Base-by-base conservation (phyloP, 1,140 invertebrate species). In the Eciton burchellii region DNA sequence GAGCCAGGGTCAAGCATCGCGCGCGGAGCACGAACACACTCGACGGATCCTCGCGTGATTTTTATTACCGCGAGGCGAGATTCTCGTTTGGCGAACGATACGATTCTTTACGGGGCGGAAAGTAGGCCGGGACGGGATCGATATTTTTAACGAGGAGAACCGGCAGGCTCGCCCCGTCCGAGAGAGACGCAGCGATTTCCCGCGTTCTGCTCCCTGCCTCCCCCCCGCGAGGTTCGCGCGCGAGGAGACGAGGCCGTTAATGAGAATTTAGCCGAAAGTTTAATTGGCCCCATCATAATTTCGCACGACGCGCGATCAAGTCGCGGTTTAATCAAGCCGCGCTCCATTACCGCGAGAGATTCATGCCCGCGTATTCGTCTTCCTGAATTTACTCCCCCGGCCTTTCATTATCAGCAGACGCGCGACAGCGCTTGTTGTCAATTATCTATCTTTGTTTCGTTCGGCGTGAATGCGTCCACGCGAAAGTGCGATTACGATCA, bases 241-340 rank as follows among this genome's bases (percentile, higher is more conserved):
- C 56, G 35, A 2, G 35, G 35, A 2, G 35, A 6, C 35, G 35
- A 35, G 21, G 81, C 60, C 19, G 29, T 47, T 82, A 82, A 82
- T 82, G 81, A 82, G 81, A 82, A 82, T 82, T 66, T 82, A 76
- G 60, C 72, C 71, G 60, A 82, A 82, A 82, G 81, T 82, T 82
- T 82, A 82, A 82, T 82, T 82, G 81, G 81, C 72, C 65, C 81
- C 76, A 82, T 82, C 81, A 82, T 82, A 82, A 82, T 82, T 82
- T 47, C 54, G 72, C 66, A 77, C 47, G 81, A 62, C 60, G 60
- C 24, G 21, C 81, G 71, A 82, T 82, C 81, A 76, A 82, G 59
- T 77, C 81, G 72, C 24, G 52, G 81, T 77, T 82, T 82, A 82
- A 82, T 82, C 81, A 82, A 76, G 72, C 43, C 71, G 71, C 49